A percentile compares a stretch with the other conserved stretches of the same genome.
These are phyloP conservation scores for Fistularia commersonii DNA, from an alignment of 2,797 vertebrate species.

Conservation along the genomic window DNA sequence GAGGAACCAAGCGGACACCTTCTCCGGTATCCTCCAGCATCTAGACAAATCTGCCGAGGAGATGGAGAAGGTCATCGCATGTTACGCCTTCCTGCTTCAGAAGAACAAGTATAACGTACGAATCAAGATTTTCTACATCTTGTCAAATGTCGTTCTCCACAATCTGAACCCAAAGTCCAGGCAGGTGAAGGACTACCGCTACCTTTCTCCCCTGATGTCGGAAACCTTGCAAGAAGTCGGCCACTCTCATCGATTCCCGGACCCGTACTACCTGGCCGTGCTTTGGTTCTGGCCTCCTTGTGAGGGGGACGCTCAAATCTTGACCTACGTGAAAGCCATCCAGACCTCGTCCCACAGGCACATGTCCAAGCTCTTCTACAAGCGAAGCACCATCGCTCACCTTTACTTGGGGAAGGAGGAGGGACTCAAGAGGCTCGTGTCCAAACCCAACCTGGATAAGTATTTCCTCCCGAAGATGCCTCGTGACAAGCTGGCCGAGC, in stretches of 20 bases:
- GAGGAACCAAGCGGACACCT: constrained; percentile 68
- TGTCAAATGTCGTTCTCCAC: constrained; percentile 56
- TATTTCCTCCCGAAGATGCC: constrained; percentile 31
- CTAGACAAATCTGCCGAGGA: constrained; percentile 45
- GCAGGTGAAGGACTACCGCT: neutral
- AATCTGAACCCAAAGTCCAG: constrained; percentile 15
- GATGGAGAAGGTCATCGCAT: constrained; percentile 60
- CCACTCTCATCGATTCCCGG: constrained; percentile 29
- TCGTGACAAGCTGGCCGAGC: constrained; percentile 39
- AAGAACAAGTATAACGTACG: constrained; percentile 10
- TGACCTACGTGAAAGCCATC: constrained; percentile 48
- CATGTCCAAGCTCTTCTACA: constrained; percentile 39
- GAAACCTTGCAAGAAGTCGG: constrained; percentile 54
- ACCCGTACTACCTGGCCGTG: constrained; percentile 75
- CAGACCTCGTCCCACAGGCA: constrained; percentile 42
- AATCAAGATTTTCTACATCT: constrained; percentile 71
- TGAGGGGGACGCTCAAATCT: constrained; percentile 53
- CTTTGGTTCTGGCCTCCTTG: constrained; percentile 74
- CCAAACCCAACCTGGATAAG: constrained; percentile 72
- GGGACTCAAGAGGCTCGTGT: constrained; percentile 63
- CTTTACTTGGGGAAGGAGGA: constrained; percentile 68
- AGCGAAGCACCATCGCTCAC: constrained; percentile 64
- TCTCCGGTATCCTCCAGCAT: constrained; percentile 74
- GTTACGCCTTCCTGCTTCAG: constrained; percentile 59
- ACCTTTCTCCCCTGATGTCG: constrained; percentile 31